A percentile compares a stretch with the other conserved stretches of the same genome.
These are phyloP conservation scores for Drosophila ohnishii DNA, from an alignment of 1,140 invertebrate genomes.

Conservation along the genomic window DNA sequence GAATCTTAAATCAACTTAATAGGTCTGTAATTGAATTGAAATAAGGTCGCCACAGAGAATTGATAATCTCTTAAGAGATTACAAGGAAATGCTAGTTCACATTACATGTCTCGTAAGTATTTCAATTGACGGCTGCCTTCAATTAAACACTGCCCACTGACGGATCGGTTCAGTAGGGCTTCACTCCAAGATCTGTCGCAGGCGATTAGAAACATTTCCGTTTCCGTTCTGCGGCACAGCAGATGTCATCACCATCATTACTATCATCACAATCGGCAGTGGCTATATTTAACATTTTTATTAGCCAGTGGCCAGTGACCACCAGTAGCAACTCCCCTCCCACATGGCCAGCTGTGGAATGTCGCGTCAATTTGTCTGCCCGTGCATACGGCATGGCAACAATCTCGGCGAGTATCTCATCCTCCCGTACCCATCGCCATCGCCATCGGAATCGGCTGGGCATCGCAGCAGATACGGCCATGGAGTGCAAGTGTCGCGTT, in stretches of 20 bases:
- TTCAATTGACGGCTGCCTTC: constrained; percentile 28
- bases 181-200: constrained; percentile 54
- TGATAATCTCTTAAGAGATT: constrained; percentile 24
- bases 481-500: constrained; percentile 82
- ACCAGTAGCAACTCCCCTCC: constrained; percentile 22
- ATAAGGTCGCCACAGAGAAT: constrained; percentile 3
- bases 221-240: constrained; percentile 49
- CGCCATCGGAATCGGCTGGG: constrained; percentile 26
- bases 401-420: constrained; percentile 55
- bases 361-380: constrained; percentile 79
- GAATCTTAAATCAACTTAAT: not conserved
- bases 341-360: constrained; percentile 57
- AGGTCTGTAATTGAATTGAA: not conserved
- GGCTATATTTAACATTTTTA: constrained; percentile 71
- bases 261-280: constrained; percentile 21
- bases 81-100: not conserved
- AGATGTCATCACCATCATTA: constrained; percentile 29
- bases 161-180: constrained; percentile 9
- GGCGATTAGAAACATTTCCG: constrained; percentile 72
- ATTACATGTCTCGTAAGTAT: constrained; percentile 12
- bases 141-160: constrained; percentile 19
- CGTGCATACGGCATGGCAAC: constrained; percentile 58
- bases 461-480: constrained; percentile 52
- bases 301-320: constrained; percentile 25
- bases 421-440: constrained; percentile 15